A percentile compares a stretch with the other conserved stretches of the same genome.
Conservation (phyloP, 2,797 vertebrate genomes). For the Typhlichthys subterraneus region DNA sequence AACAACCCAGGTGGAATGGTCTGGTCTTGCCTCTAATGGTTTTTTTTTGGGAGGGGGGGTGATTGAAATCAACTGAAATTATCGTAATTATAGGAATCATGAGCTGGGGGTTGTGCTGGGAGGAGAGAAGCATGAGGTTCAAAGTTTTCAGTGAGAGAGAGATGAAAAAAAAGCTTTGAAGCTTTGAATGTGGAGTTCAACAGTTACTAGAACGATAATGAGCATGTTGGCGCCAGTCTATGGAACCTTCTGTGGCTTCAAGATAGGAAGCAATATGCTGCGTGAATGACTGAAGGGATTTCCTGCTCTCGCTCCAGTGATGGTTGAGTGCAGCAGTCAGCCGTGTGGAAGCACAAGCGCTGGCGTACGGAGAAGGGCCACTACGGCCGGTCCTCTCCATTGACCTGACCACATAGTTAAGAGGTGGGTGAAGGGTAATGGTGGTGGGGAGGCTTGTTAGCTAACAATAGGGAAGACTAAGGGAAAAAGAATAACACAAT, state of each 20-base stretch:
- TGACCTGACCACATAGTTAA: constrained; percentile 32
- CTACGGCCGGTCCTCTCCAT: constrained; percentile 29
- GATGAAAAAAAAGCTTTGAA: constrained; percentile 21
- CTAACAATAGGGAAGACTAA: constrained; percentile 52
- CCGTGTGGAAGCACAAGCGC: constrained; percentile 29
- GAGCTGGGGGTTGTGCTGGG: constrained; percentile 41
- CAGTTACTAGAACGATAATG: constrained; percentile 12
- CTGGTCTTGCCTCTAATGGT: constrained; percentile 27
- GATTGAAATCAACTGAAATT: constrained; percentile 71
- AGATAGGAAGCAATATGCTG: constrained; percentile 78
- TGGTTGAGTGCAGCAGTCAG: constrained; percentile 59
- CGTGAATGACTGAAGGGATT: constrained; percentile 79
- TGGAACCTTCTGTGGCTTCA: constrained; percentile 56
- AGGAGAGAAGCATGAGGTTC: constrained; percentile 20
- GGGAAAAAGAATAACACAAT: constrained; percentile 59
- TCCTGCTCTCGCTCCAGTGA: constrained; percentile 70
- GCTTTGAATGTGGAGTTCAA: neutral
- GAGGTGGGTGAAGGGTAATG: constrained; percentile 34
- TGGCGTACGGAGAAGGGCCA: constrained; percentile 29
- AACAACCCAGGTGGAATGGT: constrained; percentile 57
- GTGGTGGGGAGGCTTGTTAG: constrained; percentile 34
- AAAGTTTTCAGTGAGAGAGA: neutral
- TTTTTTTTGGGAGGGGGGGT: constrained; percentile 42
- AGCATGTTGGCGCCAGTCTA: constrained; percentile 54
- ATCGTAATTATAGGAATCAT: constrained; percentile 67